These are phyloP conservation scores for Paragorgia papillata DNA, from an alignment of 92 coral and sea anemone species.

Conservation along the genomic window DNA sequence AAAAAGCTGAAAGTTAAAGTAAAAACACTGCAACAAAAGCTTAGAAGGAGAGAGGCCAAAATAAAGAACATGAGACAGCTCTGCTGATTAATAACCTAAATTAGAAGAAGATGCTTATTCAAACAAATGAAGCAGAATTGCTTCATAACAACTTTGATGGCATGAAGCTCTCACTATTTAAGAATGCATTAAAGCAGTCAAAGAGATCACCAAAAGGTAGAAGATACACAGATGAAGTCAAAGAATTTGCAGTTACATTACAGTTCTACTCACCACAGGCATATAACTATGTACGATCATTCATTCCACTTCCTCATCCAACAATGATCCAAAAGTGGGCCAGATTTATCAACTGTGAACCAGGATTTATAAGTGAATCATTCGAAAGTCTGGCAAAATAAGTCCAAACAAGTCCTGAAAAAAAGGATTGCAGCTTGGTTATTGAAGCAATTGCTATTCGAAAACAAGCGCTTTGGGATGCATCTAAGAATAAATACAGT, in stretches of 20 bases:
- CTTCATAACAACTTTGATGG: too few species aligned
- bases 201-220: slow-evolving; percentile 11
- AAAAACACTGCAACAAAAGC: slow-evolving; percentile 7
- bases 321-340: slow-evolving; percentile 6
- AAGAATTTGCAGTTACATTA: slow-evolving; percentile 21
- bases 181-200: slow-evolving; percentile 7
- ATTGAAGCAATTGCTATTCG: slow-evolving; percentile 14
- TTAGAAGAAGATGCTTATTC: slow-evolving; percentile 1
- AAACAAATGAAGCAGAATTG: slow-evolving; percentile 32
- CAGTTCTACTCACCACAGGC: slow-evolving; percentile 30
- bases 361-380: slow-evolving; percentile 14
- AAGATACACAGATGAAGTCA: too few species aligned
- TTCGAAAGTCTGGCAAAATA: neutral
- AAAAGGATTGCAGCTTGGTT: slow-evolving; percentile 16
- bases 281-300: neutral
- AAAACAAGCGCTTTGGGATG: slow-evolving; percentile 19
- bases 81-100: neutral
- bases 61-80: neutral
- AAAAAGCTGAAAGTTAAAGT: neutral
- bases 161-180: neutral
- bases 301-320: slow-evolving; percentile 31
- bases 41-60: neutral
- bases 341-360: slow-evolving; percentile 6
- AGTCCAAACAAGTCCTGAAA: neutral
- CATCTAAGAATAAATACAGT: neutral